Percentiles rank a stretch among this genome's conserved stretches.
These are phyloP conservation scores for Malthinus seriepunctatus DNA, from an alignment of 2,888 invertebrate genomes.

Conservation along the genomic window DNA sequence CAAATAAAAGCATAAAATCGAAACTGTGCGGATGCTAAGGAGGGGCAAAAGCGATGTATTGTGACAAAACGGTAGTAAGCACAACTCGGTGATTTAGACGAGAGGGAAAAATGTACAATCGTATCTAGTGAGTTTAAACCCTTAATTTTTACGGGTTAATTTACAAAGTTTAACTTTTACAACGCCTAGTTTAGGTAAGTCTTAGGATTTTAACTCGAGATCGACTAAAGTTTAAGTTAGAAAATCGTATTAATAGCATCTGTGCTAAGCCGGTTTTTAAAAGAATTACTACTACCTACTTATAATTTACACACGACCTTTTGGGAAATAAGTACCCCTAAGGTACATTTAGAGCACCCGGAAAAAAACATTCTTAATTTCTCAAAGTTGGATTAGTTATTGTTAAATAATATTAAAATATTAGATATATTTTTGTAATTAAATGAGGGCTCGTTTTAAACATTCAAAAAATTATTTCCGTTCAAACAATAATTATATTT, in stretches of 20 bases:
- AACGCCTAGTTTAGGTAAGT: conserved; percentile 20
- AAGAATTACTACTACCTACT: conserved; percentile 8
- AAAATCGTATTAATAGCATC: conserved; percentile 31
- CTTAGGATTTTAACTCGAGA: conserved; percentile 28
- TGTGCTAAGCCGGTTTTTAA: conserved; percentile 26
- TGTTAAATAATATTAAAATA: conserved; percentile 3
- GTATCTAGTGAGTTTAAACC: conserved; percentile 14
- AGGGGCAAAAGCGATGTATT: conserved; percentile 39
- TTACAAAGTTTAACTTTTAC: neutral
- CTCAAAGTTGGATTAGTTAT: neutral
- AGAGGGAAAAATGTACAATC: conserved; percentile 34
- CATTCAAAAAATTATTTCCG: neutral
- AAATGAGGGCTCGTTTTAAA: neutral
- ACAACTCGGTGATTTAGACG: conserved; percentile 35
- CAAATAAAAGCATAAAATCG: conserved; percentile 4
- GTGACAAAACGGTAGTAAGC: conserved; percentile 22
- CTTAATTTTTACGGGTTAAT: conserved; percentile 16
- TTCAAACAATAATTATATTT: too few species aligned
- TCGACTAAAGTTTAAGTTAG: conserved; percentile 38
- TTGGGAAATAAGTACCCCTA: neutral
- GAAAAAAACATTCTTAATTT: neutral
- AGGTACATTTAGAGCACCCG: neutral
- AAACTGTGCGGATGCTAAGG: conserved; percentile 42
- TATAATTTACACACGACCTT: neutral
- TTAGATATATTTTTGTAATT: neutral